Conservation (phyloP, 2,888 invertebrate genomes). For the Apoderus coryli region DNA sequence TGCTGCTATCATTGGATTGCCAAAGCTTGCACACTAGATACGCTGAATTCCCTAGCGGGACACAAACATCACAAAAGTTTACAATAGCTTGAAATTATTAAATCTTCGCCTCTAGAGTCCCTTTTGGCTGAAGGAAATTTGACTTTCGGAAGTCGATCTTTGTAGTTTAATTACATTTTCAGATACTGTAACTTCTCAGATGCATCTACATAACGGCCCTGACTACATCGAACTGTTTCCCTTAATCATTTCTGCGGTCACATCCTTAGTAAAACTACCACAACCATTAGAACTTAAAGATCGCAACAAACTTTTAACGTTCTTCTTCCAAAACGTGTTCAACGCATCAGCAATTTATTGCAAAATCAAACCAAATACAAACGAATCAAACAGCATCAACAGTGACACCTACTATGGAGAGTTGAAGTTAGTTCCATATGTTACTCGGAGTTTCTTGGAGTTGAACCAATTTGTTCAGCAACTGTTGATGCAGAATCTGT, state of each 20-base stretch:
- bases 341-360: constrained; percentile 32
- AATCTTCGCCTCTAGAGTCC: too few species aligned
- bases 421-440: constrained; percentile 27
- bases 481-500: constrained; percentile 50
- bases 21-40: too few species aligned
- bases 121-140: too few species aligned
- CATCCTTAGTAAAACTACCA: constrained; percentile 32
- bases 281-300: constrained; percentile 45
- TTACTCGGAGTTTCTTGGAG: constrained; percentile 33
- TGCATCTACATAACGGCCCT: constrained; percentile 30
- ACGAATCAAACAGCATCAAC: constrained; percentile 16
- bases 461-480: constrained; percentile 51
- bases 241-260: constrained; percentile 49
- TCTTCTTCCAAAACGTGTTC: constrained; percentile 35
- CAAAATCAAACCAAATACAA: constrained; percentile 23
- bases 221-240: constrained; percentile 47
- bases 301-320: constrained; percentile 47
- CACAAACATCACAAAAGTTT: too few species aligned
- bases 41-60: too few species aligned
- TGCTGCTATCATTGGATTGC: too few species aligned
- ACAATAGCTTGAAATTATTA: too few species aligned
- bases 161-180: too few species aligned
- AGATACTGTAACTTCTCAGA: constrained; percentile 24
- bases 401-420: constrained; percentile 25
- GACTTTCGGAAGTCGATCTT: too few species aligned